phyloP scores from a whole-genome alignment of 2,888 invertebrate species.

The Brachyptera putata region DNA sequence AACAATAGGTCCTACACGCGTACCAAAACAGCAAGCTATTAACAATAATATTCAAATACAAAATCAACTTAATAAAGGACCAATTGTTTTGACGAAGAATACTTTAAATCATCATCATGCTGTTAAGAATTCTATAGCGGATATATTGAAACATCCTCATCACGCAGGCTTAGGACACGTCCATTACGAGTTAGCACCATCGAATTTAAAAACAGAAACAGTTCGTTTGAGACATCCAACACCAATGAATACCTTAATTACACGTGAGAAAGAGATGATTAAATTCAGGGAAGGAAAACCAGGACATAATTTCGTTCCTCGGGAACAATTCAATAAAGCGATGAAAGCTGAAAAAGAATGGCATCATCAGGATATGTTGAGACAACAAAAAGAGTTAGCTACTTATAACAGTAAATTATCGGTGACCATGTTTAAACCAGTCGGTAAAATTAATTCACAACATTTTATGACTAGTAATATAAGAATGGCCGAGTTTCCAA shows the following conservation, averaged over 20 bases:
- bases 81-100: constrained; percentile 1
- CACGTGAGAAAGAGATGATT: neutral
- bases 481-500: constrained; percentile 11
- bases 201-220: neutral
- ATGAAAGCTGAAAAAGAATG: neutral
- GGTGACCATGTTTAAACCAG: constrained; percentile 20
- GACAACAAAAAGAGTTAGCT: constrained; percentile 3
- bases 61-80: neutral
- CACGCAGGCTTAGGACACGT: neutral
- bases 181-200: neutral
- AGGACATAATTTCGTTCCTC: neutral
- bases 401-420: constrained; percentile 13
- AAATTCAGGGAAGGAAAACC: neutral
- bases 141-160: neutral
- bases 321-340: neutral
- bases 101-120: constrained; percentile 7
- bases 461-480: neutral
- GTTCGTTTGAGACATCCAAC: too few species aligned
- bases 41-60: neutral
- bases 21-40: neutral
- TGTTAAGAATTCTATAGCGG: neutral
- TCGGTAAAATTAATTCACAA: too few species aligned
- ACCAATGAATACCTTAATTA: too few species aligned
- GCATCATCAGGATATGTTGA: constrained; percentile 1
- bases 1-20: neutral